phyloP scores from a whole-genome alignment of 2,797 vertebrate species.

The Sebastes taczanowskii region DNA sequence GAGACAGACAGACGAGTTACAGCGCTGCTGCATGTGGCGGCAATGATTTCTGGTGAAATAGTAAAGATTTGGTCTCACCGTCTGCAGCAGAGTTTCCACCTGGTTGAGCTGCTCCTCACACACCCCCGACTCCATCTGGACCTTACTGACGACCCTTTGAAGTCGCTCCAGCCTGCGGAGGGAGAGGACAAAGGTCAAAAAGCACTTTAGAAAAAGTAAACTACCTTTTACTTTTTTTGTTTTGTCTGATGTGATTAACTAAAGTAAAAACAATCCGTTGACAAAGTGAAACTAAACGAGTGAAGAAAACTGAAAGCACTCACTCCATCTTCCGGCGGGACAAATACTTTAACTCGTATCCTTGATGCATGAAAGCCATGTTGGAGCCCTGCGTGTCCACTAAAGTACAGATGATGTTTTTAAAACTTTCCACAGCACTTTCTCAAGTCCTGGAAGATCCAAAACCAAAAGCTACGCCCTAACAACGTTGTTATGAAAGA shows the following conservation, averaged over 20 bases:
- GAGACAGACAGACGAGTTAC: background rate
- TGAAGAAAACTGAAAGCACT: constrained; percentile 44
- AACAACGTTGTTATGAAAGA: constrained; percentile 55
- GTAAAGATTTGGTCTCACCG: constrained; percentile 78
- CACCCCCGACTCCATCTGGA: constrained; percentile 95
- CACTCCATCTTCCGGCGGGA: constrained; percentile 62
- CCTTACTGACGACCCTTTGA: constrained; percentile 92
- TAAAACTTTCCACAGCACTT: background rate
- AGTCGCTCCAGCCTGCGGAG: constrained; percentile 89
- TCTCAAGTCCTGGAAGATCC: constrained; percentile 4
- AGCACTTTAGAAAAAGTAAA: background rate
- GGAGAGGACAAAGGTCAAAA: constrained; percentile 43
- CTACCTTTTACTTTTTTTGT: background rate
- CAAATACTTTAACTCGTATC: constrained; percentile 68
- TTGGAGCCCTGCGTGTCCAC: background rate
- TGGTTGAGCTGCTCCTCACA: constrained; percentile 98
- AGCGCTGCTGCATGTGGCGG: background rate
- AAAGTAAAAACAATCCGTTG: background rate
- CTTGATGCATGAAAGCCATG: constrained; percentile 83
- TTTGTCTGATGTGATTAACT: background rate
- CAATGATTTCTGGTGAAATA: fast-evolving
- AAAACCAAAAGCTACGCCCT: constrained; percentile 45
- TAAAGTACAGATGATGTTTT: background rate
- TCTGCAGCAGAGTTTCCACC: constrained; percentile 90
- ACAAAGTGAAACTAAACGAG: background rate